Base-by-base conservation (phyloP, 2,888 invertebrate genomes). In the Adelognathus sp. region DNA sequence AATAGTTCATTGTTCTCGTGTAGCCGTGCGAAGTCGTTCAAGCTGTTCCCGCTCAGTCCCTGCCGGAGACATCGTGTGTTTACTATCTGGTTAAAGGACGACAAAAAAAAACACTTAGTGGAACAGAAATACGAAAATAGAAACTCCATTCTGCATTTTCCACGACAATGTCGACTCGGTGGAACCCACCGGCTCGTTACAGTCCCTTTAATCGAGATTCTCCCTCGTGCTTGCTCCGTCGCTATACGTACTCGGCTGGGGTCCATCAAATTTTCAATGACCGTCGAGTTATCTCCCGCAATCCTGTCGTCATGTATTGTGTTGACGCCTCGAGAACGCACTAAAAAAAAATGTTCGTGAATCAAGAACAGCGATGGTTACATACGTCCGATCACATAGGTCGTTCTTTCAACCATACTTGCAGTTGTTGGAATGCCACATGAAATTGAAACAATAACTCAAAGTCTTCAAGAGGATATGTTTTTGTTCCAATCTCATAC, bases 171-270 rank as follows among this genome's bases (percentile, higher is more conserved):
- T 54, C 41, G 9, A n/a, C 14, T 36, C 61, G 1, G 21, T 14
- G 14, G 31, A 31, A 50, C 2, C 46, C 31, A 71, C 60, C 11
- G 50, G 41, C 52, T 72, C 54, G 21, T 72, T 63, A 41, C 21
- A 29, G 27, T 6, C 54, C 14, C 27, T 29, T 41, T 44, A 54
- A 41, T 54, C 11, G 9, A 33, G n/a, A 44, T 72, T 31, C 29
- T 18, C 5, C 27, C 18, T 21, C 16, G 21, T 18, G 24, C 18
- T 16, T n/a, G n/a, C n/a, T n/a, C n/a, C n/a, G n/a, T n/a, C n/a
- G n/a, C n/a, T n/a, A n/a, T 14, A 36, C 50, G 27, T 3, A 1
- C 50, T 60, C 27, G 46, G 29, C 33, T n/a, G n/a, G 7, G 56
- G 44, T 56, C 44, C 14, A 16, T 54, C 33, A n/a, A 24, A 63